These are phyloP conservation scores for silkworm (Bombyx mori) DNA, from an alignment of 1,140 invertebrate genomes.

Conservation along the genomic window ASM3026992v2 NC_085130.1:11853001-11853500, in stretches of 20 bases:
- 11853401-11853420: slow-evolving; percentile 60
- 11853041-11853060: slow-evolving; percentile 45
- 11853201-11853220: slow-evolving; percentile 50
- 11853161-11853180: slow-evolving; percentile 53
- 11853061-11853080: slow-evolving; percentile 52
- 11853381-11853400: slow-evolving; percentile 52
- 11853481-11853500: slow-evolving; percentile 54
- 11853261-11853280: slow-evolving; percentile 48
- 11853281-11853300: slow-evolving; percentile 23
- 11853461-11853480: slow-evolving; percentile 55
- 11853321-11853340: slow-evolving; percentile 40
- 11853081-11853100: slow-evolving; percentile 51
- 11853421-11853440: slow-evolving; percentile 64
- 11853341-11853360: slow-evolving; percentile 31
- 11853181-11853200: slow-evolving; percentile 54
- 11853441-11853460: slow-evolving; percentile 62
- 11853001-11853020: slow-evolving; percentile 62
- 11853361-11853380: slow-evolving; percentile 55
- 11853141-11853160: slow-evolving; percentile 47
- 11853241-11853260: slow-evolving; percentile 52
- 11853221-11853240: slow-evolving; percentile 56
- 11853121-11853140: slow-evolving; percentile 47
- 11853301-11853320: slow-evolving; percentile 43
- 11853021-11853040: slow-evolving; percentile 54
- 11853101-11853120: slow-evolving; percentile 50